These are phyloP conservation scores for Athalia rosae DNA, from an alignment of 2,888 invertebrate genomes.

Conservation along the genomic window DNA sequence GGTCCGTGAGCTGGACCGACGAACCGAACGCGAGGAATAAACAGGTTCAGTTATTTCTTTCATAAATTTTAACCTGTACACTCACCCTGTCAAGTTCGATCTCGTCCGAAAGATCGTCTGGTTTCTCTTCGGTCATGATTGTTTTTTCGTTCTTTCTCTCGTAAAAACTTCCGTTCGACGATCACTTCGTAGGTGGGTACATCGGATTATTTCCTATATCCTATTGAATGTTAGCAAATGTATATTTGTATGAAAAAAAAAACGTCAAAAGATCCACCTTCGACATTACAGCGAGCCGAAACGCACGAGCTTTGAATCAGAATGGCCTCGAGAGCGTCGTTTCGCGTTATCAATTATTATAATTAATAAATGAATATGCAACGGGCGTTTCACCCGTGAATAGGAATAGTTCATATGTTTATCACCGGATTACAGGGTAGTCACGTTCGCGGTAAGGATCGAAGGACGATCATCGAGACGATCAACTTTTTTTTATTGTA, in stretches of 20 bases:
- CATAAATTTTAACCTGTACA: slow-evolving; percentile 2
- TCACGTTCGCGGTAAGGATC: not conserved
- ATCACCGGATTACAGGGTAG: no score
- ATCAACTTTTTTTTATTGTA: not conserved
- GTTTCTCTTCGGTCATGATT: slow-evolving; percentile 17
- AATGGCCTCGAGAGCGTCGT: no score
- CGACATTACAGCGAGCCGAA: no score
- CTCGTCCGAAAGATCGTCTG: slow-evolving; percentile 14
- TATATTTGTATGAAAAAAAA: not conserved
- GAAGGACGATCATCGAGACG: not conserved
- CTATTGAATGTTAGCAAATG: not conserved
- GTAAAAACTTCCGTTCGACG: not conserved
- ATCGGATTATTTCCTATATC: not conserved
- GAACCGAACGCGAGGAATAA: slow-evolving; percentile 2
- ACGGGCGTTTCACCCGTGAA: no score
- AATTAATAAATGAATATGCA: no score
- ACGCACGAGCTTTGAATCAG: no score
- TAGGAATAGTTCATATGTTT: no score
- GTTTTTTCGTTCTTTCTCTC: not conserved
- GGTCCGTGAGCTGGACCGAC: not conserved
- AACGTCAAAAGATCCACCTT: no score
- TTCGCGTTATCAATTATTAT: no score
- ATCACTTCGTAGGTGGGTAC: not conserved
- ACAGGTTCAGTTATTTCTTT: slow-evolving; percentile 21
- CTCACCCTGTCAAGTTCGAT: slow-evolving; percentile 30